Conservation (phyloP, 2,113 vertebrate species). For the Himantopus leucocephalus region DNA sequence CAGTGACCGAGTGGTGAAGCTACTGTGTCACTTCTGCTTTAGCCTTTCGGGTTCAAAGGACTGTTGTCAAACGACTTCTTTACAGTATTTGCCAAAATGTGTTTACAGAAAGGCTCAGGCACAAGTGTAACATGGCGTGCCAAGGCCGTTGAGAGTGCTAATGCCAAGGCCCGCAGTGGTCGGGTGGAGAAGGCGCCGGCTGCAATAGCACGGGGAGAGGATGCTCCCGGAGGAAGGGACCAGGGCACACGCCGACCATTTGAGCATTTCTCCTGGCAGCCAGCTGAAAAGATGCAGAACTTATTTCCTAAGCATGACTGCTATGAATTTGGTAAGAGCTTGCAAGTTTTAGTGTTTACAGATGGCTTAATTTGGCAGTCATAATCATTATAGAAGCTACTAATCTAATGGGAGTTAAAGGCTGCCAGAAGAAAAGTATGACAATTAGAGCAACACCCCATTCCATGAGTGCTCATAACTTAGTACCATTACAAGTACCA, state of each 20-base stretch:
- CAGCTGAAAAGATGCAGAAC: slow-evolving; percentile 15
- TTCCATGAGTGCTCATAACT: slow-evolving; percentile 34
- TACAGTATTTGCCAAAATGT: neutral
- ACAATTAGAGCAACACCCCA: slow-evolving; percentile 47
- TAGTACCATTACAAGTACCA: neutral
- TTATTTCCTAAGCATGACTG: slow-evolving; percentile 29
- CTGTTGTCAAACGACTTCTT: neutral
- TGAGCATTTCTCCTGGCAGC: neutral
- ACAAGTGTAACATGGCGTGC: neutral
- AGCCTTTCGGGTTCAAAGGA: slow-evolving; percentile 31
- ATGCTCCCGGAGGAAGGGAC: neutral
- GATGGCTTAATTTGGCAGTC: slow-evolving; percentile 78
- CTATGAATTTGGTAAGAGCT: slow-evolving; percentile 52
- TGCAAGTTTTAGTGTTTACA: slow-evolving; percentile 72
- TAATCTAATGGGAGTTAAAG: slow-evolving; percentile 70
- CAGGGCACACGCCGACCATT: neutral
- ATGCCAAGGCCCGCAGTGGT: neutral
- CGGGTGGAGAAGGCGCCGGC: neutral
- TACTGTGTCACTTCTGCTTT: slow-evolving; percentile 8
- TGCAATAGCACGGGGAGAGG: neutral
- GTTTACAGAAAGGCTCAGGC: neutral
- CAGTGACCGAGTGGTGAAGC: slow-evolving; percentile 8
- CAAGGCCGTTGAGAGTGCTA: neutral
- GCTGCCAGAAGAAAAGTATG: slow-evolving; percentile 71
- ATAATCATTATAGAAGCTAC: slow-evolving; percentile 66